Evolutionary conservation across 23 tunicate genomes (phyloP).

Genomic region (Styela plicata): DNA sequence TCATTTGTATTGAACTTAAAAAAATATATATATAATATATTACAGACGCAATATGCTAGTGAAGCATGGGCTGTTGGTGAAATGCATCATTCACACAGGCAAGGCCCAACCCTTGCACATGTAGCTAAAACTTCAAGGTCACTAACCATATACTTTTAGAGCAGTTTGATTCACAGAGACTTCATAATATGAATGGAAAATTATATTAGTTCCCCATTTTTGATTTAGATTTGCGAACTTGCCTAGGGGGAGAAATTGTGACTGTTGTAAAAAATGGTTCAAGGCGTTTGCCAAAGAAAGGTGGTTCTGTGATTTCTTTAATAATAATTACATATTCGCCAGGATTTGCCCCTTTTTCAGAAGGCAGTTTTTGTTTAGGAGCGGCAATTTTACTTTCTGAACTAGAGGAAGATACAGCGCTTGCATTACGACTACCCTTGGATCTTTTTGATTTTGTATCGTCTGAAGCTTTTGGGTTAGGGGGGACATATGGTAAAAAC

Average conservation of each 20-base stretch:
- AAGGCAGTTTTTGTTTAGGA: background rate
- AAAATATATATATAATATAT: too few relatives aligned
- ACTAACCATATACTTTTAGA: too few relatives aligned
- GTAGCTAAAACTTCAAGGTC: too few relatives aligned
- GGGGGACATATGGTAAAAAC: constrained; percentile 54
- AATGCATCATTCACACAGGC: too few relatives aligned
- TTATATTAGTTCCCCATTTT: background rate
- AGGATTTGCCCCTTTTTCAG: constrained; percentile 44
- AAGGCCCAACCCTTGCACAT: too few relatives aligned
- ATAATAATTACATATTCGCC: constrained; percentile 63
- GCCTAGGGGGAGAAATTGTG: constrained; percentile 39
- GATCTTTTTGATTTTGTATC: constrained; percentile 31
- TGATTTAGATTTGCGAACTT: constrained; percentile 14
- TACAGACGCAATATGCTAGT: too few relatives aligned
- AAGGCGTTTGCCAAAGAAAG: constrained; percentile 34
- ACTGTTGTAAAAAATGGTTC: constrained; percentile 51
- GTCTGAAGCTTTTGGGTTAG: constrained; percentile 30
- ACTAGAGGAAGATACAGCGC: constrained; percentile 75
- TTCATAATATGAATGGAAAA: too few relatives aligned
- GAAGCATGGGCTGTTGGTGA: too few relatives aligned
- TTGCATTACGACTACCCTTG: constrained; percentile 63
- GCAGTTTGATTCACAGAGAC: too few relatives aligned
- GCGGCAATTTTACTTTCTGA: constrained; percentile 15
- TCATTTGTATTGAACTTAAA: too few relatives aligned
- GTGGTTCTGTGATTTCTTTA: constrained; percentile 68